Conservation (phyloP, 2,888 invertebrate species). For the Lymantria monacha region DNA sequence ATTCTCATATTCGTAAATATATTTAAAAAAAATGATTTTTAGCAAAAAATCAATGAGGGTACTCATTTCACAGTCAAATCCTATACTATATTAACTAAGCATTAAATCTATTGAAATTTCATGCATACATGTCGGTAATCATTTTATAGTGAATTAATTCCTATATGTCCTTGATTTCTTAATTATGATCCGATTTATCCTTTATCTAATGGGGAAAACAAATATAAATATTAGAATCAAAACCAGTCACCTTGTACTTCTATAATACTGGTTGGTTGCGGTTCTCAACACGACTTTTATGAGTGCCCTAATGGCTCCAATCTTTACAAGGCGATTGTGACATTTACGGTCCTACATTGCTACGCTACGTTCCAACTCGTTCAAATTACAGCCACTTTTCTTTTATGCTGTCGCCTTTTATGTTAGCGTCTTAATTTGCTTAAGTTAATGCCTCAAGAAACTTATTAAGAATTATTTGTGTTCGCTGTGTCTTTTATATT, state of each 20-base stretch:
- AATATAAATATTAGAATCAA: neutral
- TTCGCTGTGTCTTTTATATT: too few species aligned
- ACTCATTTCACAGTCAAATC: too few species aligned
- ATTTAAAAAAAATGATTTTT: too few species aligned
- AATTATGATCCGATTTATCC: too few species aligned
- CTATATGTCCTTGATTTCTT: too few species aligned
- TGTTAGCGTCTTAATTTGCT: conserved; percentile 23
- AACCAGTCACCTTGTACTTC: neutral
- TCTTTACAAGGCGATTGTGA: conserved; percentile 15
- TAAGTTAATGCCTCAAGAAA: conserved; percentile 11
- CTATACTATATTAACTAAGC: too few species aligned
- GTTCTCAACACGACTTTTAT: conserved; percentile 17
- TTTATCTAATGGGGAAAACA: too few species aligned
- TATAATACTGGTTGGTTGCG: neutral
- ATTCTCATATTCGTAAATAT: too few species aligned
- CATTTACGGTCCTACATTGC: conserved; percentile 28
- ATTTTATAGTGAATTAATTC: too few species aligned
- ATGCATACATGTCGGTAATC: too few species aligned
- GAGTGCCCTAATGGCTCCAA: conserved; percentile 19
- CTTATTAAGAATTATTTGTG: neutral
- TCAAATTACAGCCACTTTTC: conserved; percentile 30
- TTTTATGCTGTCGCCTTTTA: conserved; percentile 26
- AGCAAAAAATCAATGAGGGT: too few species aligned
- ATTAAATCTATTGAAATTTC: too few species aligned
- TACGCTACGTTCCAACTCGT: conserved; percentile 13